phyloP scores from a whole-genome alignment of 2,888 invertebrate species.

The Drosophila melanosoma region DNA sequence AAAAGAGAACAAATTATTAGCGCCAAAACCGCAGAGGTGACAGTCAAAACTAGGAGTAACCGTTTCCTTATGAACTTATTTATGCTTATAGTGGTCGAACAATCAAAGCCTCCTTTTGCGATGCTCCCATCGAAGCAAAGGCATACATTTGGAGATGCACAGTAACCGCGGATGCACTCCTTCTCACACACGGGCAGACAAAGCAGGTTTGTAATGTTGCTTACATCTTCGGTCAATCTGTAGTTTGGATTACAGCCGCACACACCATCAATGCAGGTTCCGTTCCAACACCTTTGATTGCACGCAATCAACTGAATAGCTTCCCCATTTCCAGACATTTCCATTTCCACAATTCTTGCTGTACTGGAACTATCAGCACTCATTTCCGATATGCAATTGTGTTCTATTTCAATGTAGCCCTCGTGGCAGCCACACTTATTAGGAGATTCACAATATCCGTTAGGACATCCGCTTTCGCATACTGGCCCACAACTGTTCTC shows the following conservation, averaged over 20 bases:
- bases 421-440: conserved; percentile 29
- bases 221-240: conserved; percentile 24
- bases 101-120: conserved; percentile 33
- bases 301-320: conserved; percentile 15
- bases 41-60: conserved; percentile 32
- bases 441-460: conserved; percentile 37
- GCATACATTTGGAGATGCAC: conserved; percentile 48
- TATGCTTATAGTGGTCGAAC: background rate
- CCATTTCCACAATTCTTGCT: background rate
- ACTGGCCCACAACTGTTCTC: conserved; percentile 29
- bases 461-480: conserved; percentile 9
- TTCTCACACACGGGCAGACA: conserved; percentile 55
- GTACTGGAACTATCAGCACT: background rate
- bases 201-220: background rate
- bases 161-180: conserved; percentile 51
- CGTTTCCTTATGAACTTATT: conserved; percentile 5
- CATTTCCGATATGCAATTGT: conserved; percentile 17
- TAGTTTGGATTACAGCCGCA: conserved; percentile 45
- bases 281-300: conserved; percentile 47
- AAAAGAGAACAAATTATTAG: conserved; percentile 46
- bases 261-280: conserved; percentile 44
- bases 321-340: background rate
- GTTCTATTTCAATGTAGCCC: conserved; percentile 14
- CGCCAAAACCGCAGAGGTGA: conserved; percentile 26
- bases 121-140: conserved; percentile 39